Evolutionary conservation across 2,888 invertebrate species (phyloP), one percentile per base, ranked within the genome.

Genomic region (Sphaerophoria rueppellii): DNA sequence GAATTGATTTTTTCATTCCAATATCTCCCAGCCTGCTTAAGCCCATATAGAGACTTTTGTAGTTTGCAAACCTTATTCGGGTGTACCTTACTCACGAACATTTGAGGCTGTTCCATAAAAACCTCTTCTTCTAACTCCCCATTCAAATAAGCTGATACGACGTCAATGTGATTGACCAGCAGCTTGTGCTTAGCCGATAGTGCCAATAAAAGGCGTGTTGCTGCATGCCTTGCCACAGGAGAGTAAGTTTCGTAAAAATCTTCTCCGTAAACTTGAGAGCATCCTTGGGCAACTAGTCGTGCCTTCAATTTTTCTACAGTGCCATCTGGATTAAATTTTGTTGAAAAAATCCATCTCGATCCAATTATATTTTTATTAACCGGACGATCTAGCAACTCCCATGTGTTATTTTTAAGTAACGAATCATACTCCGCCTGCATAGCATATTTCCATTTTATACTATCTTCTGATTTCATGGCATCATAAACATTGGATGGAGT

Each of bases 1-100:
- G 40, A 12, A 54, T 65, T 71, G 6, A 82, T 37, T 14, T 69
- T 76, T 24, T 78, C 43, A 57, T 87, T 85, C 83, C 83, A 85
- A n/a, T 71, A 55, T 73, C 82, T 60, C 24, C 77, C 77, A 4
- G 87, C 73, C 65, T 87, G 86, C 35, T 87, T 83, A 0, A 87
- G 60, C 0, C 87, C 87, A 74, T 87, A 87, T 9, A 88, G 11
- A 24, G 74, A 37, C 65, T 79, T 86, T 6, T 61, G 60, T 2
- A 88, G 43, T 57, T 63, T 80, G 37, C 87, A 86, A 0, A 87
- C 87, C 37, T 67, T 81, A 32, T 54, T 34, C 0, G 80, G 69
- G 12, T 69, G 14, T 11, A 9, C 58, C 46, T 74, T 69, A 70
- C 7, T 35, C 54, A 3, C 24, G 11, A 82, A 80, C 61, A 65